Evolutionary conservation across 2,888 invertebrate species (phyloP), one percentile per base, ranked within the genome.

Genomic region (Drosophila atroscutellata): DNA sequence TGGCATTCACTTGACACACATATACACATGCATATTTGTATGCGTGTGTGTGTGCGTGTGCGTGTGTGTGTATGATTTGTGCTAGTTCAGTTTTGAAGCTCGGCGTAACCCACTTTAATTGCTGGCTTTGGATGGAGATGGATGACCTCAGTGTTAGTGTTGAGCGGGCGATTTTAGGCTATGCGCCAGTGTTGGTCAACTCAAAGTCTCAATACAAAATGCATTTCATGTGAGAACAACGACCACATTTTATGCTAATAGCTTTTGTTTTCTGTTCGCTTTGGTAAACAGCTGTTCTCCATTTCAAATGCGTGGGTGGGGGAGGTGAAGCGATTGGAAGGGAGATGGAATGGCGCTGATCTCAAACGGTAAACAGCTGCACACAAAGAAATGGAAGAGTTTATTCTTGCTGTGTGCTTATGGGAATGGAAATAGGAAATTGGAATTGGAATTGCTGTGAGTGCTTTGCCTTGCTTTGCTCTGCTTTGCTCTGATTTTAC

Each of bases 91-190:
- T 75, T 77, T 65, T 70, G 68, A 86, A 80, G 80, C 84, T 88
- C 86, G 80, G 37, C 64, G 78, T 83, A 83, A 86, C 83, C 83
- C 86, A 84, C 63, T 86, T 71, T 37, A 55, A 62, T 59, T 50
- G 52, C 26, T 56, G 47, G 9, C 39, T 39, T 30, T 55, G 45
- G 45, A 15, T 34, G 26, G 55, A 60, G 39, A 60, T 60, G 56
- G 47, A n/a, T 76, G 86, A 86, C 89, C 83, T 88, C 70, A 86
- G 62, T 59, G 15, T 28, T 7, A 28, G 62, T 63, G 47, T 11
- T 36, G 30, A 47, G 36, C 54, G 37, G 13, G 18, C 37, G 67
- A 64, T 24, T 57, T 52, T 32, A 57, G 47, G 58, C 49, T 36
- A 55, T n/a, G 15, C 18, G 45, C 8, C 56, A 76, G 77, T 77